phyloP scores from a whole-genome alignment of 1,140 invertebrate genomes.

The Drosophila ficusphila region DNA sequence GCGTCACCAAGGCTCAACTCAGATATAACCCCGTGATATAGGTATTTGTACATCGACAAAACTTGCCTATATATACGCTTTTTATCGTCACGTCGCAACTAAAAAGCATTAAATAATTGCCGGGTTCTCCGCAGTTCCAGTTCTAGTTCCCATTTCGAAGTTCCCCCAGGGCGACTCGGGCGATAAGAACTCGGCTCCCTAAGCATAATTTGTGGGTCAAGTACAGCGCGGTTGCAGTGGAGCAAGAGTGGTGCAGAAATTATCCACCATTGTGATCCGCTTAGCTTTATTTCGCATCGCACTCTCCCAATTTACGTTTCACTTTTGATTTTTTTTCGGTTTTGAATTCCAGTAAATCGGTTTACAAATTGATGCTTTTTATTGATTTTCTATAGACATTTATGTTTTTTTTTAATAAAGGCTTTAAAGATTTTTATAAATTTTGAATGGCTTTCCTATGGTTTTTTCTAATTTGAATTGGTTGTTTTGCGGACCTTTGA shows the following conservation, averaged over 20 bases:
- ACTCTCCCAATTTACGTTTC: background rate
- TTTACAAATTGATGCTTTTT: constrained; percentile 25
- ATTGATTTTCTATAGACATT: constrained; percentile 10
- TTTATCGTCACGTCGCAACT: constrained; percentile 69
- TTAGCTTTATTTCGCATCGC: background rate
- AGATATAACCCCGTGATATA: constrained; percentile 13
- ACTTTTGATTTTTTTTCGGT: background rate
- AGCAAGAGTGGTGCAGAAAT: constrained; percentile 7
- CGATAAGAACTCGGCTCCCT: constrained; percentile 36
- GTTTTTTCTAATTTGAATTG: constrained; percentile 7
- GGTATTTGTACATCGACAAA: constrained; percentile 6
- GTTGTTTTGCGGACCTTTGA: constrained; percentile 5
- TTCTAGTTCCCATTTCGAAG: constrained; percentile 16
- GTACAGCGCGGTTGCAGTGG: constrained; percentile 38
- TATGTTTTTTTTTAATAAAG: constrained; percentile 13
- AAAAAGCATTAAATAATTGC: constrained; percentile 68
- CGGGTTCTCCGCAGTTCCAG: constrained; percentile 7
- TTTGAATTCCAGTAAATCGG: constrained; percentile 50
- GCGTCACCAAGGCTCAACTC: constrained; percentile 3
- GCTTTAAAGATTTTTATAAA: constrained; percentile 18
- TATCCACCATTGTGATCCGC: constrained; percentile 15
- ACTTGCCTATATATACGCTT: constrained; percentile 9
- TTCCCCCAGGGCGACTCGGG: background rate
- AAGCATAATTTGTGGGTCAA: constrained; percentile 72
- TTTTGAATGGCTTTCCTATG: constrained; percentile 15